A percentile compares a stretch with the other conserved stretches of the same genome.
These are phyloP conservation scores for Machaerirhynchus nigripectus DNA, from an alignment of 2,113 vertebrate species.

Conservation along the genomic window DNA sequence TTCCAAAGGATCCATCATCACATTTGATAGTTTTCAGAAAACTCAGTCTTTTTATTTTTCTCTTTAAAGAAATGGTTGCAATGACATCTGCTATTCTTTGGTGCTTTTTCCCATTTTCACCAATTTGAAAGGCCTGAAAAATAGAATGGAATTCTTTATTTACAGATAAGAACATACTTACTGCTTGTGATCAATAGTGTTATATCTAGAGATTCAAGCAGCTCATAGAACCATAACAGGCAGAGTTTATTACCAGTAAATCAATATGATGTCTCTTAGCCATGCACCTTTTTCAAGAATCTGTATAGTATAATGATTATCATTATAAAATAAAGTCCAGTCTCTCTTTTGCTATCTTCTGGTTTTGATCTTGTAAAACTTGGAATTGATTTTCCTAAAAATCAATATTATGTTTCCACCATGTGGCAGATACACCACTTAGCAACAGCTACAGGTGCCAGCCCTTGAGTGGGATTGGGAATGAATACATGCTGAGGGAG, in stretches of 20 bases:
- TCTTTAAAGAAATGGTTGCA: not conserved
- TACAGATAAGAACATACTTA: slow-evolving; percentile 54
- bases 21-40: not conserved
- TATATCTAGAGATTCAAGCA: slow-evolving; percentile 50
- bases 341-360: slow-evolving; percentile 52
- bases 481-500: slow-evolving; percentile 30
- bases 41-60: not conserved
- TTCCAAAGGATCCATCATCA: not conserved
- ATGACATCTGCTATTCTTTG: not conserved
- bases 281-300: slow-evolving; percentile 52
- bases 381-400: slow-evolving; percentile 61
- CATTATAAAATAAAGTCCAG: slow-evolving; percentile 58
- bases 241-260: slow-evolving; percentile 62
- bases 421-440: slow-evolving; percentile 45
- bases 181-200: slow-evolving; percentile 53
- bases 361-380: slow-evolving; percentile 62
- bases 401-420: slow-evolving; percentile 57
- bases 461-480: slow-evolving; percentile 19
- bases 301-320: slow-evolving; percentile 50
- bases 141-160: slow-evolving; percentile 44
- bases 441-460: slow-evolving; percentile 32
- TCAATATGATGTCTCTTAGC: slow-evolving; percentile 52
- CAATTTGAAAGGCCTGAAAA: slow-evolving; percentile 21
- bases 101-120: not conserved
- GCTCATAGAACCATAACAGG: slow-evolving; percentile 40